phyloP scores from a whole-genome alignment of 2,113 vertebrate species.

The Brienomyrus longianalis region DNA sequence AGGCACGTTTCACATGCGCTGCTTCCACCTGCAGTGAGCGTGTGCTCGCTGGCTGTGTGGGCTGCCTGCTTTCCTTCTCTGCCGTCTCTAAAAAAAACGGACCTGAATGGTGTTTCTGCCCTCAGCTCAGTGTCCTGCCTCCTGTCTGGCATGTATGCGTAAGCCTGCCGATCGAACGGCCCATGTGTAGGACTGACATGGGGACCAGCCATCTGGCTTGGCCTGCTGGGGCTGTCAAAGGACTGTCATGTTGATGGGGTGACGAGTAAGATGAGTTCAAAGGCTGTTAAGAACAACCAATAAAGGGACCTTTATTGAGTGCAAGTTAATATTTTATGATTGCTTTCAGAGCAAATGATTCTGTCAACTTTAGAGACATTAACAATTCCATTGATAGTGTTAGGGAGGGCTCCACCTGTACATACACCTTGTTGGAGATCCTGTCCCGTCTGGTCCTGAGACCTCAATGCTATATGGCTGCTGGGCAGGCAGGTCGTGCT shows the following conservation, averaged over 20 bases:
- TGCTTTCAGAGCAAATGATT: neutral
- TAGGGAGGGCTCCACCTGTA: neutral
- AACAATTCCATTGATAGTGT: neutral
- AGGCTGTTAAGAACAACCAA: neutral
- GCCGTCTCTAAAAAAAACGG: neutral
- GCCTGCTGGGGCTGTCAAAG: neutral
- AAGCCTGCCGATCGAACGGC: neutral
- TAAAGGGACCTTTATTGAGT: neutral
- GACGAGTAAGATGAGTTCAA: neutral
- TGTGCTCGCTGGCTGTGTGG: neutral
- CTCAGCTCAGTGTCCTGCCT: neutral
- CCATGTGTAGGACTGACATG: neutral
- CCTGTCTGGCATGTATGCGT: neutral
- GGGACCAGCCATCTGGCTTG: neutral
- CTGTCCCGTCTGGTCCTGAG: neutral
- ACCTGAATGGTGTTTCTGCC: neutral
- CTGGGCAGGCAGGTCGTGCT: neutral
- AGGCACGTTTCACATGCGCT: neutral
- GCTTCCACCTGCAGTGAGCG: neutral
- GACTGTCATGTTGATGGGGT: neutral
- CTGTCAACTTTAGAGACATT: neutral
- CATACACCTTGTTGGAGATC: neutral
- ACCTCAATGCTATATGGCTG: neutral
- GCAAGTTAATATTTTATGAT: constrained; percentile 5
- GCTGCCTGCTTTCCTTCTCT: neutral